These are phyloP conservation scores for Sceloporus undulatus DNA, from an alignment of 2,113 vertebrate species.

Conservation along the genomic window DNA sequence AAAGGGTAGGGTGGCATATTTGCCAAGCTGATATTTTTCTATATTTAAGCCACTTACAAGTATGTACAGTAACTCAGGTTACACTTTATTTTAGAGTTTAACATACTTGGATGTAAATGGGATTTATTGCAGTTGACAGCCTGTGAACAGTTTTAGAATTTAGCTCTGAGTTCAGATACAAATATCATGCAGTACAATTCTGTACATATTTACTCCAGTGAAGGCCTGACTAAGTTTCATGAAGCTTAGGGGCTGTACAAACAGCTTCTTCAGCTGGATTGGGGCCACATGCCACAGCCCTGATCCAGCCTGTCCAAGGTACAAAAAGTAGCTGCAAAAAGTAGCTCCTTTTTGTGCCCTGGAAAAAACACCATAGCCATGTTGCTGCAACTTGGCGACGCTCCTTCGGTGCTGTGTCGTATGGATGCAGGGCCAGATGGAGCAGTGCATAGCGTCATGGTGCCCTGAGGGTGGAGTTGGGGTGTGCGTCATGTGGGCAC, in stretches of 20 bases:
- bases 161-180: constrained; percentile 1
- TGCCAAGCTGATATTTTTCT: constrained; percentile 7
- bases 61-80: constrained; percentile 16
- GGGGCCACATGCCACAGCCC: too few species aligned
- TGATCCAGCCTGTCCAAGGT: too few species aligned
- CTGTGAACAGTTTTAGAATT: neutral
- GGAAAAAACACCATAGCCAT: too few species aligned
- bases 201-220: neutral
- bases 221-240: neutral
- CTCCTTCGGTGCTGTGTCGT: too few species aligned
- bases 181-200: neutral
- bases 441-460: too few species aligned
- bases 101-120: constrained; percentile 15
- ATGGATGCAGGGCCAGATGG: too few species aligned
- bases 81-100: constrained; percentile 26
- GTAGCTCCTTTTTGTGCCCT: too few species aligned
- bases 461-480: too few species aligned
- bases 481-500: too few species aligned
- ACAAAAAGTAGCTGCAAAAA: too few species aligned
- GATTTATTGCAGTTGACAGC: constrained; percentile 9
- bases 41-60: constrained; percentile 27
- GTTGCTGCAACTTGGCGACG: too few species aligned
- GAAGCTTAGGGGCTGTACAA: neutral
- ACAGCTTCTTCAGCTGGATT: too few species aligned
- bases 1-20: neutral